phyloP scores from a whole-genome alignment of 2,888 invertebrate genomes.

The Drosophila anomalipes region DNA sequence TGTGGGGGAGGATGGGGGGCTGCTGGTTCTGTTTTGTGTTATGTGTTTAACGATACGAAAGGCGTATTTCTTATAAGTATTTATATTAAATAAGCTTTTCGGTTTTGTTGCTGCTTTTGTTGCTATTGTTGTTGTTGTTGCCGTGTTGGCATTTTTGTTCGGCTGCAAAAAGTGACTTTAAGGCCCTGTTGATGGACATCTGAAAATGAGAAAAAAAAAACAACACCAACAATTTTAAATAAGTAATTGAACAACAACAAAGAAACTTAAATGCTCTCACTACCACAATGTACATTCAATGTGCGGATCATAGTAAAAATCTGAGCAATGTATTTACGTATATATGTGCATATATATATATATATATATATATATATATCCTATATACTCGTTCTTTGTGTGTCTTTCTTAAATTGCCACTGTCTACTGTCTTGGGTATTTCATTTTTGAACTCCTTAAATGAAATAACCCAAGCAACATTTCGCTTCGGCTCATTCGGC shows the following conservation, averaged over 20 bases:
- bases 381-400: background rate
- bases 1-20: background rate
- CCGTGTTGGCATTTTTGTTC: slow-evolving; percentile 27
- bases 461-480: background rate
- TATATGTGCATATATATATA: background rate
- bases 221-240: background rate
- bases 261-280: slow-evolving; percentile 25
- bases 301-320: slow-evolving; percentile 1
- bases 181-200: slow-evolving; percentile 61
- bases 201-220: slow-evolving; percentile 42
- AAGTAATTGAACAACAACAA: slow-evolving; percentile 16
- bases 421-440: background rate
- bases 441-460: background rate
- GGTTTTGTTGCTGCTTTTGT: slow-evolving; percentile 31
- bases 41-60: slow-evolving; percentile 40
- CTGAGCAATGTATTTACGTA: background rate
- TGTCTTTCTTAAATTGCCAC: background rate
- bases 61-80: slow-evolving; percentile 47
- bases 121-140: slow-evolving; percentile 15
- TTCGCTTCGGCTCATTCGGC: background rate
- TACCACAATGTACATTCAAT: background rate
- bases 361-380: background rate
- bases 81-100: slow-evolving; percentile 71
- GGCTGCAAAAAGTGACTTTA: slow-evolving; percentile 43
- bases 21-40: slow-evolving; percentile 68